A percentile compares a stretch with the other conserved stretches of the same genome.
Evolutionary conservation across 2,888 invertebrate species (phyloP).

Genomic region (Synergus umbraculus): DNA sequence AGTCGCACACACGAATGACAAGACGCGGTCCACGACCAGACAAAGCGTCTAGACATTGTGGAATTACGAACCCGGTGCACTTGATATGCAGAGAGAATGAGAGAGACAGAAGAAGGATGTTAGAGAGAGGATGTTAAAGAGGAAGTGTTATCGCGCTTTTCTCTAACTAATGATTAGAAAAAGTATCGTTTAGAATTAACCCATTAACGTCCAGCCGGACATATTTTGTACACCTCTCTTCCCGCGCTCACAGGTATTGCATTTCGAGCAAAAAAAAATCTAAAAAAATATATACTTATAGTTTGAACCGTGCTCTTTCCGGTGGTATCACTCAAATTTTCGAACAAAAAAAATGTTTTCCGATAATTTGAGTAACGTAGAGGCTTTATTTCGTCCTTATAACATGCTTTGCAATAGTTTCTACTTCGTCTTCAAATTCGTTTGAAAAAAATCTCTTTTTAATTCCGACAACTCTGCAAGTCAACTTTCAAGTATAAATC

Average conservation of each 20-base stretch:
- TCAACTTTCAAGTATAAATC: background rate
- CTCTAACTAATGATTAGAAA: background rate
- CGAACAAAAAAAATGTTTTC: too few relatives aligned
- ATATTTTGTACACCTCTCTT: too few relatives aligned
- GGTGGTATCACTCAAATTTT: too few relatives aligned
- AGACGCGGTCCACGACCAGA: slow-evolving; percentile 5
- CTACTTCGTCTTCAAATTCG: background rate
- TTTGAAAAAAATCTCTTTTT: slow-evolving; percentile 16
- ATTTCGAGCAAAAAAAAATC: too few relatives aligned
- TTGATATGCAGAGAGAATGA: slow-evolving; percentile 2
- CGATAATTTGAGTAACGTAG: too few relatives aligned
- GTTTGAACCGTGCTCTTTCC: too few relatives aligned
- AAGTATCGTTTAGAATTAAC: background rate
- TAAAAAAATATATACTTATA: too few relatives aligned
- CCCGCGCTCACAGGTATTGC: too few relatives aligned
- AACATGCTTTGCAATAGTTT: background rate
- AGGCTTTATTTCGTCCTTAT: background rate
- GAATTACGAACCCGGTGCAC: background rate
- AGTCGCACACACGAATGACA: slow-evolving; percentile 6
- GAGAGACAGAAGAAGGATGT: background rate
- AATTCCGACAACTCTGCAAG: slow-evolving; percentile 7
- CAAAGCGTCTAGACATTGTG: slow-evolving; percentile 29
- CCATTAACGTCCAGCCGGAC: too few relatives aligned
- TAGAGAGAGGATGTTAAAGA: background rate
- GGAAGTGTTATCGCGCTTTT: background rate